These are phyloP conservation scores for Enteromius radiatus DNA, from an alignment of 2,797 vertebrate genomes.

Conservation along the genomic window DNA sequence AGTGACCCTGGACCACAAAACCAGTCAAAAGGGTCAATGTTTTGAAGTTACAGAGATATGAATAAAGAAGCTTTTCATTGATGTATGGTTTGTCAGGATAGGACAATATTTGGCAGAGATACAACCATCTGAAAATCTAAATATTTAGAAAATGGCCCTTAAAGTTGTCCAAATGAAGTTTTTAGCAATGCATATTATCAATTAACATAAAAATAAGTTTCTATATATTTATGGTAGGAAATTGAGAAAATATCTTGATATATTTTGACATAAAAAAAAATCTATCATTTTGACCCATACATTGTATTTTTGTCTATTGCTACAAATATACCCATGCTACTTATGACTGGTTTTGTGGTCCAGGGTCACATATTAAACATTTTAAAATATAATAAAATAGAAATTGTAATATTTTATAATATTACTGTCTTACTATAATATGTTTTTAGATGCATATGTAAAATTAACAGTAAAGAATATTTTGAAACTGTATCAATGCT, in stretches of 20 bases:
- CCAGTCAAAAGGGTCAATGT: background rate
- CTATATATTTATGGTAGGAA: background rate
- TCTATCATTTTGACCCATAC: background rate
- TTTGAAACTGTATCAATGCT: constrained; percentile 47
- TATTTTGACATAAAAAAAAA: too few relatives aligned
- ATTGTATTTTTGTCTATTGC: background rate
- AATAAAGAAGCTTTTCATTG: background rate
- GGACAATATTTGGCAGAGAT: background rate
- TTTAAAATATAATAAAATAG: background rate
- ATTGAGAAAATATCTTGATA: background rate
- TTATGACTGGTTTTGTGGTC: background rate
- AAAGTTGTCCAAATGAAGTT: too few relatives aligned
- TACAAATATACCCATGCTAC: background rate
- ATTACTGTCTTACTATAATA: background rate
- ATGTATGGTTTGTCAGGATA: background rate
- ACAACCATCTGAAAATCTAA: background rate
- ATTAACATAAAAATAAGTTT: background rate
- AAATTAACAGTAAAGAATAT: background rate
- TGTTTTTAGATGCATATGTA: background rate
- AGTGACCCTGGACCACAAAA: background rate
- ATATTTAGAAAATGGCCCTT: background rate
- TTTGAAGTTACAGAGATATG: background rate
- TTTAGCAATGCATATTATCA: background rate
- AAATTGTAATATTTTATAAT: background rate
- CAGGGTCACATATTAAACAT: background rate